phyloP scores from a whole-genome alignment of 2,888 invertebrate species.

The Saturnia japonica region DNA sequence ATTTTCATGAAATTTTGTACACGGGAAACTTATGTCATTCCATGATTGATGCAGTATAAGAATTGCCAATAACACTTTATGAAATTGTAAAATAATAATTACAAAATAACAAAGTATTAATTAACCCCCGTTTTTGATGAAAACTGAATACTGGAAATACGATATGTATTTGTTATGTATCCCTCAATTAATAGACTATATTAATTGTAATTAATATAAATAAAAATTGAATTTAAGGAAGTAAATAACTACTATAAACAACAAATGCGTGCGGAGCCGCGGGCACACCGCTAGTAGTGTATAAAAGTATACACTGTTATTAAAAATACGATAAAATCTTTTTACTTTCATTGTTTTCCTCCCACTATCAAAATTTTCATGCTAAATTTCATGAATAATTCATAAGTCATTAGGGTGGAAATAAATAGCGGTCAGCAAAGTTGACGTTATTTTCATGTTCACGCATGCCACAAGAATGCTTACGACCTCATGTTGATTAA shows the following conservation, averaged over 20 bases:
- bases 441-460: background rate
- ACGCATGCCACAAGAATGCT: background rate
- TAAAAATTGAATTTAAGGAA: no score
- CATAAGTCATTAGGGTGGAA: slow-evolving; percentile 14
- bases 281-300: background rate
- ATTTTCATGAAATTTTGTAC: no score
- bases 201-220: no score
- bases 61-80: no score
- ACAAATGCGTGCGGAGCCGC: background rate
- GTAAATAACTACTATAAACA: background rate
- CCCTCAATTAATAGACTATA: no score
- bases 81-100: no score
- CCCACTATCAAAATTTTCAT: background rate
- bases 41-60: no score
- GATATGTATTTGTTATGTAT: no score
- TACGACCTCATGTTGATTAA: background rate
- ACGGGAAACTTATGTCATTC: no score
- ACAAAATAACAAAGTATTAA: no score
- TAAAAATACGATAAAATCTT: slow-evolving; percentile 10
- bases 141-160: no score
- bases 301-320: background rate
- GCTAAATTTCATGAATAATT: slow-evolving; percentile 13
- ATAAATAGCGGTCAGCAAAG: background rate
- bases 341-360: background rate
- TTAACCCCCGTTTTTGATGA: no score